A percentile compares a stretch with the other conserved stretches of the same genome.
Conservation (phyloP, 2,113 vertebrate genomes). For the Bubo blakistoni region DNA sequence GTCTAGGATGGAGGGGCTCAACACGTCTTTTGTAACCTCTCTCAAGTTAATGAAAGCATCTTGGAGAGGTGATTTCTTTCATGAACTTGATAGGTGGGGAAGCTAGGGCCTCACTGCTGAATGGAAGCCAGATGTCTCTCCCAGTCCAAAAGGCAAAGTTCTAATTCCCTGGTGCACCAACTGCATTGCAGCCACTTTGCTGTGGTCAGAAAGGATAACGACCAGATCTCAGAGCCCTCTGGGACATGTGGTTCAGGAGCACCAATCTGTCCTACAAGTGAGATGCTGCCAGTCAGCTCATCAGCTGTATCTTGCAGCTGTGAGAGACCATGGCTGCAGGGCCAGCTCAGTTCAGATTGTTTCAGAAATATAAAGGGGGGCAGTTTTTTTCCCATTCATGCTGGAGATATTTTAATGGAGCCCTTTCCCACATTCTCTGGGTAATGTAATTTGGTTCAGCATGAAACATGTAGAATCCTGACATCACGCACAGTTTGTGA, state of each 20-base stretch:
- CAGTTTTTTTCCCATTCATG: background rate
- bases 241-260: background rate
- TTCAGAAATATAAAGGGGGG: background rate
- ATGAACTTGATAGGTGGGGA: rapidly evolving
- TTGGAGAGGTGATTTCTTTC: background rate
- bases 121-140: background rate
- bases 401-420: background rate
- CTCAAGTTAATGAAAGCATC: background rate
- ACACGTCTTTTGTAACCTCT: background rate
- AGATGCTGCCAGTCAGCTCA: background rate
- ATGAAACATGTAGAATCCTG: rapidly evolving
- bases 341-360: background rate
- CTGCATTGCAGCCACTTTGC: background rate
- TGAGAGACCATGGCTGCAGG: background rate
- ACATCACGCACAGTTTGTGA: background rate
- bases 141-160: background rate
- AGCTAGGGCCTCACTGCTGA: background rate
- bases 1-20: background rate
- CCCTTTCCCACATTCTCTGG: background rate
- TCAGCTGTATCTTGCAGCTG: background rate
- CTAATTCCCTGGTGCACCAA: background rate
- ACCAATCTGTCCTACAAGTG: rapidly evolving
- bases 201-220: background rate
- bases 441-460: background rate
- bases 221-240: background rate